phyloP scores from a whole-genome alignment of 2,113 vertebrate genomes.

The Mastomys natalensis region DNA sequence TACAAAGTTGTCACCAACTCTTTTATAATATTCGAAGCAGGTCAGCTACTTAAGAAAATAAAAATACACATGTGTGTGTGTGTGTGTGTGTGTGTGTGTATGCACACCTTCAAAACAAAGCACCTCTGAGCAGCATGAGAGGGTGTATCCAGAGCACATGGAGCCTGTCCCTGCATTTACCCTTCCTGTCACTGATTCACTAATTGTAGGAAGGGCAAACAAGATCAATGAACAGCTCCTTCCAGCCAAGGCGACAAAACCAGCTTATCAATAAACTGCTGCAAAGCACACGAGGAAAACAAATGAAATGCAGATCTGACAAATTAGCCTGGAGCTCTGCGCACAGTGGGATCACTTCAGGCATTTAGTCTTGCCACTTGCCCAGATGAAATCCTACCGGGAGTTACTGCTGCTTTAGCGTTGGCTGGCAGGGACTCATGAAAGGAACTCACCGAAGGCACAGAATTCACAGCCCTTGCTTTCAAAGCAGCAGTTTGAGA shows the following conservation, averaged over 20 bases:
- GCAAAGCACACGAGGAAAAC: constrained; percentile 68
- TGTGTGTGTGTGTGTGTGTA: neutral
- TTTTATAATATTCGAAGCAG: constrained; percentile 46
- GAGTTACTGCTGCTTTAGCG: constrained; percentile 67
- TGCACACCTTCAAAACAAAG: constrained; percentile 65
- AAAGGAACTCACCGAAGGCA: constrained; percentile 70
- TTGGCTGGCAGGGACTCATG: constrained; percentile 63
- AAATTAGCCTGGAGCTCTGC: constrained; percentile 84
- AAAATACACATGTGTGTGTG: neutral
- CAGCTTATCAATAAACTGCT: constrained; percentile 82
- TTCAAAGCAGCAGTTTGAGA: constrained; percentile 82
- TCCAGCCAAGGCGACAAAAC: constrained; percentile 65
- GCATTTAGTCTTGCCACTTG: constrained; percentile 78
- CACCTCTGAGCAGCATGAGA: constrained; percentile 62
- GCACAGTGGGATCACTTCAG: constrained; percentile 78
- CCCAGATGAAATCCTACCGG: constrained; percentile 81
- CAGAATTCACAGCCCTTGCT: constrained; percentile 60
- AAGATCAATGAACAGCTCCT: constrained; percentile 78
- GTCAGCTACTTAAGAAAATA: constrained; percentile 76
- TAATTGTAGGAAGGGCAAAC: constrained; percentile 76
- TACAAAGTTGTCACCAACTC: constrained; percentile 46
- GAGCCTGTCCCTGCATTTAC: constrained; percentile 71
- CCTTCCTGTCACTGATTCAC: constrained; percentile 68
- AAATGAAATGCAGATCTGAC: constrained; percentile 85
- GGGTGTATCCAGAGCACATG: constrained; percentile 73